These are phyloP conservation scores for Pedionomus torquatus DNA, from an alignment of 2,113 vertebrate genomes.

Conservation along the genomic window DNA sequence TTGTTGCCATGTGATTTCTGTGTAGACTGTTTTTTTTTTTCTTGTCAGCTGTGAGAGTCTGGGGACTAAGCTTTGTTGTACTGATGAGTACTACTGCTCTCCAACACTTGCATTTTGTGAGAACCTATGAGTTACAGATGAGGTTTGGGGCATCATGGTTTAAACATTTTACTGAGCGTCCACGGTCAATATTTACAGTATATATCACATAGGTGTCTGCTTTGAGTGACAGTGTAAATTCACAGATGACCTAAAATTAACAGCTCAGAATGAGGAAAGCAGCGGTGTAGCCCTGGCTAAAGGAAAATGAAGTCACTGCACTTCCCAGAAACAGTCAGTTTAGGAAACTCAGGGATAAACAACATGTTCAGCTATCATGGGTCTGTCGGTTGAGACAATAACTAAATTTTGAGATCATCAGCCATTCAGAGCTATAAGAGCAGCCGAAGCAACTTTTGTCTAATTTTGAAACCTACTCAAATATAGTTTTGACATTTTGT, in stretches of 20 bases:
- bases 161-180: neutral
- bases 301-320: neutral
- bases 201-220: neutral
- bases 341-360: neutral
- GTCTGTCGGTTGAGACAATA: neutral
- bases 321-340: neutral
- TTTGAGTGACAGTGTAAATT: neutral
- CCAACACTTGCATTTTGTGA: neutral
- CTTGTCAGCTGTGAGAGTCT: neutral
- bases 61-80: constrained; percentile 12
- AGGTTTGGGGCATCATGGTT: neutral
- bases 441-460: neutral
- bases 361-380: fast-evolving
- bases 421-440: neutral
- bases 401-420: neutral
- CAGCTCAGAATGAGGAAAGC: neutral
- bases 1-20: neutral
- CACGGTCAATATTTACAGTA: neutral
- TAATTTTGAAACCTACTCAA: neutral
- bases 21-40: neutral
- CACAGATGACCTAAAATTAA: neutral
- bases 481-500: neutral
- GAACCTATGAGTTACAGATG: neutral
- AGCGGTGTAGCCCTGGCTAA: neutral
- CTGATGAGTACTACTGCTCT: neutral